Evolutionary conservation across 2,113 vertebrate species (phyloP), one percentile per base, ranked within the genome.

Genomic region (Laterallus jamaicensis): DNA sequence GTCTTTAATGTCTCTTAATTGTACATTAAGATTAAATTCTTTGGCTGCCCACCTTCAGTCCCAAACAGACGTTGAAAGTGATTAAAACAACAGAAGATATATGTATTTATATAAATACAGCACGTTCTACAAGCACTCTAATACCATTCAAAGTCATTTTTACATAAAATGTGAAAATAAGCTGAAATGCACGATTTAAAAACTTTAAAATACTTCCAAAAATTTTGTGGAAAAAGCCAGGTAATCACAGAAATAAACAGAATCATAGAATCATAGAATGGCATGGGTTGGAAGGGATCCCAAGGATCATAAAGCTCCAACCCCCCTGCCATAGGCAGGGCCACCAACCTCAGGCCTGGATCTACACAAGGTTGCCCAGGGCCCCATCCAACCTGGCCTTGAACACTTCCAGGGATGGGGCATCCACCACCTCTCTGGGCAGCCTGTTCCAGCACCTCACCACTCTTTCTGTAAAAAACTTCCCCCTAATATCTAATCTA

Each of bases 81-180:
- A 60, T 80, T 81, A 96, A 92, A 59, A 64, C 80, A 88, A 88
- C 49, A 59, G 86, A 62, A 93, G 69, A 95, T 8, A 86, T 11
- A 79, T 6, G 15, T 50, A 94, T 75, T 56, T 88, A 76, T 66
- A 96, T 92, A 91, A 82, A 92, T 59, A 28, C 91, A 88, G 49
- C 64, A 67, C 81, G 66, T 94, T 93, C 76, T 86, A 76, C 9
- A 64, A 70, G 60, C 47, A 77, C 68, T 89, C 40, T 74, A 93
- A 75, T 82, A 78, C 15, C 63, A 76, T 91, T 95, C 73, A 73
- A 71, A 24, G 25, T 59, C 8, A 68, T 95, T 95, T 93, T 94
- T 83, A 96, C 25, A 88, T 60, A 47, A 90, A 87, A 96, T 59
- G 58, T 11, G 82, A 88, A 80, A 84, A 54, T 37, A 87, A 74